Evolutionary conservation across 2,113 vertebrate genomes (phyloP), one percentile per base, ranked within the genome.

Genomic region (Eublepharis macularius): DNA sequence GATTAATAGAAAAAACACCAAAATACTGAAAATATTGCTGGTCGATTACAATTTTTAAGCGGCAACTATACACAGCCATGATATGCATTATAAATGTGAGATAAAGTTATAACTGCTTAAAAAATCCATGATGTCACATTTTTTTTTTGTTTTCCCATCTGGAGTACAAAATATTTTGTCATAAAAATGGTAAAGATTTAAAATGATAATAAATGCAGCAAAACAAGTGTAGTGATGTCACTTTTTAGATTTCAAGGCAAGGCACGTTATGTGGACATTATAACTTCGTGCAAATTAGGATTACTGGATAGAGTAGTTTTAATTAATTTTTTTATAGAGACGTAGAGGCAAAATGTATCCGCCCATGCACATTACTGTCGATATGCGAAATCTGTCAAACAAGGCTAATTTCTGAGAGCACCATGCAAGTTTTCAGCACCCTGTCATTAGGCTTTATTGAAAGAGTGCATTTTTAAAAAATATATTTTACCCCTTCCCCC

Each of bases 241-340:
- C 94, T 96, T 96, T 97, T 98, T 91, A 98, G 97, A 98, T 97
- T 98, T 97, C 97, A 98, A 99, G 98, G 98, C 98, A 99, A 99
- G 98, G 98, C 98, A 99, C 98, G 98, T 99, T 97, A 99, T 98
- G 98, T 99, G 98, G 98, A 98, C 98, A 97, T 98, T 98, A 98
- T 98, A 98, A 97, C 97, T 98, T 99, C 98, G 98, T 99, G 98
- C 98, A 99, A 99, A 99, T 99, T 97, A 98, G 97, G 97, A 98
- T 98, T 97, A 98, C 96, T 97, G 97, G 97, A 98, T 97, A 98
- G 95, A 98, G 96, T 98, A 96, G 92, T 96, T 95, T 95, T 94
- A 95, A 96, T 92, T 93, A 93, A 95, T 95, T 97, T 96, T 97
- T 97, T 92, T 94, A 95, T 95, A 96, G 96, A 98, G 97, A 98